phyloP scores from a whole-genome alignment of 2,113 vertebrate species.

The Megaleporinus macrocephalus region DNA sequence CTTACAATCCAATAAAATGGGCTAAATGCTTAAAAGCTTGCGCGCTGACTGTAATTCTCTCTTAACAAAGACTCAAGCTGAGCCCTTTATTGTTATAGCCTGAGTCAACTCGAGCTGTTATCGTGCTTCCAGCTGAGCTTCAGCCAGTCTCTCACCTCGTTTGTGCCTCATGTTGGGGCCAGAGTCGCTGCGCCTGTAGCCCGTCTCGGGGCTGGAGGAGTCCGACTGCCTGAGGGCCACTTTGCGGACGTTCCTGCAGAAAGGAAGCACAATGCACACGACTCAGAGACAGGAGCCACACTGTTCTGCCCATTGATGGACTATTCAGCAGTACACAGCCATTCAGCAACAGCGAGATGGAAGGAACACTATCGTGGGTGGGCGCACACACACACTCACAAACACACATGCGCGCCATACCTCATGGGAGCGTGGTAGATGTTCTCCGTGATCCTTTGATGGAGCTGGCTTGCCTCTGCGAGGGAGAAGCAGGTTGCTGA shows the following conservation, averaged over 20 bases:
- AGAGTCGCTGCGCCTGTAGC: conserved; percentile 80
- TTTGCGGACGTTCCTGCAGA: conserved; percentile 80
- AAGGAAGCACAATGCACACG: conserved; percentile 10
- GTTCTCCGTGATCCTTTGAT: conserved; percentile 85
- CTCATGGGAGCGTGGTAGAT: conserved; percentile 86
- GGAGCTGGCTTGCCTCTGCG: conserved; percentile 88
- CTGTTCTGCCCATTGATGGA: background rate
- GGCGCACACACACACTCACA: background rate
- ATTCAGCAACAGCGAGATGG: background rate
- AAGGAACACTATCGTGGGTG: background rate
- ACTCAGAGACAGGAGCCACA: background rate
- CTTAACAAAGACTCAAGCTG: background rate
- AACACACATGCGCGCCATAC: conserved; percentile 47
- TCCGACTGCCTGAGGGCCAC: conserved; percentile 80
- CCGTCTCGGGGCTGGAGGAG: conserved; percentile 82
- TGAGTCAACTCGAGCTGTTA: background rate
- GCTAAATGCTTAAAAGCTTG: no score
- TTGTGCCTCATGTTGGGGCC: conserved; percentile 84
- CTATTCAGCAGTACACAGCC: background rate
- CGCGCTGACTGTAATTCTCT: background rate
- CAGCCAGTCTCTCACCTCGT: conserved; percentile 79
- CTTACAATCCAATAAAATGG: no score
- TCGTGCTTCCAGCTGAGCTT: background rate
- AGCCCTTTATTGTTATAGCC: conserved; percentile 6
- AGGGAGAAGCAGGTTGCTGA: conserved; percentile 42